phyloP scores from a whole-genome alignment of 2,888 invertebrate genomes.

The Gastrophysa polygoni region DNA sequence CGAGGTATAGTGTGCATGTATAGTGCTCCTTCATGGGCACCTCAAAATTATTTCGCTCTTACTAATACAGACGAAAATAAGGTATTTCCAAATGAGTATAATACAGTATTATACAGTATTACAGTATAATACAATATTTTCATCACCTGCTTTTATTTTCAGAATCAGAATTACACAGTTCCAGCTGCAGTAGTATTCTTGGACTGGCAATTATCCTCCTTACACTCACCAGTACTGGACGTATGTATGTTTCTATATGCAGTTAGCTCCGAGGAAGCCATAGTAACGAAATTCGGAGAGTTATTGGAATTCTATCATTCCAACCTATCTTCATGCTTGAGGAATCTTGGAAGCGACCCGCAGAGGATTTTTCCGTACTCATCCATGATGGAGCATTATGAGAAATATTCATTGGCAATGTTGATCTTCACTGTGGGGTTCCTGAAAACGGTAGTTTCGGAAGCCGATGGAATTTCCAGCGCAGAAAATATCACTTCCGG shows the following conservation, averaged over 20 bases:
- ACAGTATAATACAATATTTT: too few relatives aligned
- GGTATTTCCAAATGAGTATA: too few relatives aligned
- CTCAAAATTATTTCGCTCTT: too few relatives aligned
- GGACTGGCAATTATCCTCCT: constrained; percentile 44
- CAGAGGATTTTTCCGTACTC: constrained; percentile 44
- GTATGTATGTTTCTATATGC: constrained; percentile 47
- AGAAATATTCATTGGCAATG: constrained; percentile 36
- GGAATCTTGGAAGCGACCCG: constrained; percentile 43
- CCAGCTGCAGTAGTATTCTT: constrained; percentile 37
- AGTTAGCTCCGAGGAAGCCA: constrained; percentile 39
- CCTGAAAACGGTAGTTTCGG: constrained; percentile 6
- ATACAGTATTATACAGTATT: too few relatives aligned
- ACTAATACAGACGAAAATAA: too few relatives aligned
- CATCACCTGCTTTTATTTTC: constrained; percentile 20
- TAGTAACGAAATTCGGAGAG: constrained; percentile 39
- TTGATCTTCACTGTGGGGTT: not conserved
- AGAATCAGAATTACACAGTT: constrained; percentile 22
- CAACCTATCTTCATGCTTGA: constrained; percentile 41
- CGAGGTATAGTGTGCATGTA: too few relatives aligned
- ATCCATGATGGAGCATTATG: constrained; percentile 43
- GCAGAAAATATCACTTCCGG: not conserved
- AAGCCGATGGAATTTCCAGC: not conserved
- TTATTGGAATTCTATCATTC: constrained; percentile 47
- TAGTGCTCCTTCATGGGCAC: too few relatives aligned
- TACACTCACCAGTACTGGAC: constrained; percentile 44